phyloP scores from a whole-genome alignment of 2,888 invertebrate genomes.

The Perizoma affinitatum region DNA sequence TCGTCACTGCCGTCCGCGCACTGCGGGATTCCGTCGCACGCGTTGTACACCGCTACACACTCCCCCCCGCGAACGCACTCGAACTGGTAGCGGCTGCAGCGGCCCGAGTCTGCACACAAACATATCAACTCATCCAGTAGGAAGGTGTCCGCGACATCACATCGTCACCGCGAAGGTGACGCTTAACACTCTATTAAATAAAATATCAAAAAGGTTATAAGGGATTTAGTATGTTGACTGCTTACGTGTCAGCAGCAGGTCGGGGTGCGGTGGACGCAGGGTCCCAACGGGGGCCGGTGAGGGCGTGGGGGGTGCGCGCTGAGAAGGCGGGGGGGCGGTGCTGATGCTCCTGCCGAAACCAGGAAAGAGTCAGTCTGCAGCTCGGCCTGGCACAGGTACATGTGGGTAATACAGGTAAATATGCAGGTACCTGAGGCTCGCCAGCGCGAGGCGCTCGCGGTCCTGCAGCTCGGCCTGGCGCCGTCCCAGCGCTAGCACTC shows the following conservation, averaged over 20 bases:
- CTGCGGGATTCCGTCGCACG: conserved; percentile 96
- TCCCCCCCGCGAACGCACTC: conserved; percentile 93
- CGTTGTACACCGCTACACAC: conserved; percentile 97
- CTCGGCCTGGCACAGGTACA: no score
- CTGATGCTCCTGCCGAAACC: conserved; percentile 43
- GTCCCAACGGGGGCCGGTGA: no score
- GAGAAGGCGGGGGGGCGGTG: conserved; percentile 39
- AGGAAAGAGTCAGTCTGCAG: no score
- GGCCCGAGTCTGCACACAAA: conserved; percentile 56
- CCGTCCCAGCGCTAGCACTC: conserved; percentile 89
- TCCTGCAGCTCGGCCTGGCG: conserved; percentile 87
- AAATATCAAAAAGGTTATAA: no score
- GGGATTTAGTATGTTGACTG: neutral
- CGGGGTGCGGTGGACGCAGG: conserved; percentile 10
- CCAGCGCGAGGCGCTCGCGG: conserved; percentile 87
- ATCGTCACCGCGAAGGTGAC: no score
- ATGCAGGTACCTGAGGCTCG: conserved; percentile 84
- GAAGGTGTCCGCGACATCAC: no score
- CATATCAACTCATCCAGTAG: neutral
- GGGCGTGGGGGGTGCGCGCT: conserved; percentile 36
- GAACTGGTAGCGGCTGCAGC: conserved; percentile 94
- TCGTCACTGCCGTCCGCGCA: conserved; percentile 97
- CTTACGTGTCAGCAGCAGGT: conserved; percentile 26
- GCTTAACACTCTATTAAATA: no score
- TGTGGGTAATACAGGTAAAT: neutral